Evolutionary conservation across 2,113 vertebrate genomes (phyloP).

Genomic region (Guaruba guarouba): DNA sequence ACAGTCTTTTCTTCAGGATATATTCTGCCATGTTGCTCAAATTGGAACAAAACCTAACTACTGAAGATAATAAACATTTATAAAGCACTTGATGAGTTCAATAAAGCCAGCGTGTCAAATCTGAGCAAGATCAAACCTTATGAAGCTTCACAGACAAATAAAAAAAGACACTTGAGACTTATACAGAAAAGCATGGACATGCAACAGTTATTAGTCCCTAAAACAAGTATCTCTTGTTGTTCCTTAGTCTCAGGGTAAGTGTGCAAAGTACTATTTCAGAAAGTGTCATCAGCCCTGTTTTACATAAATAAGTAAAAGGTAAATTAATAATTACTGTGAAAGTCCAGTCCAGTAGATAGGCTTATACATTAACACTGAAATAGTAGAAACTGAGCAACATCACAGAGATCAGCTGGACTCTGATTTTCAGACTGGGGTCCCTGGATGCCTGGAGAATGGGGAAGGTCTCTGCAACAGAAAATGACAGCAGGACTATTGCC

Average conservation of each 20-base stretch:
- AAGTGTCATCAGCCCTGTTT: not conserved
- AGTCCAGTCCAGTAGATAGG: not conserved
- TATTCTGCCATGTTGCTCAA: not conserved
- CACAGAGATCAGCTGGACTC: not conserved
- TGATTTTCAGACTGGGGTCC: not conserved
- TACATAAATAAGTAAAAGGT: not conserved
- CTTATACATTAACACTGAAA: not conserved
- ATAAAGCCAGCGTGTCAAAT: not conserved
- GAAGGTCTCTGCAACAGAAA: not conserved
- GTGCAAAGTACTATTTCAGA: not conserved
- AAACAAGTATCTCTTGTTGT: not conserved
- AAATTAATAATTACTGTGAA: not conserved
- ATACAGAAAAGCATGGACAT: rapidly evolving
- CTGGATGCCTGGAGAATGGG: not conserved
- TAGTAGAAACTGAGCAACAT: not conserved
- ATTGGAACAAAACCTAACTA: not conserved
- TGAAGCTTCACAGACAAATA: not conserved
- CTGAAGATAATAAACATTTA: not conserved
- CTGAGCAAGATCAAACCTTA: not conserved
- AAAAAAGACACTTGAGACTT: not conserved
- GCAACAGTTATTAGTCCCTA: not conserved
- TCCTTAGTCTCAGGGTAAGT: not conserved
- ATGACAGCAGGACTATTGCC: not conserved
- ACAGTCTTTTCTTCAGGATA: not conserved
- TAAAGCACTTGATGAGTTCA: not conserved